These are phyloP conservation scores for Blastobasis adustella DNA, from an alignment of 2,888 invertebrate species.

Conservation along the genomic window DNA sequence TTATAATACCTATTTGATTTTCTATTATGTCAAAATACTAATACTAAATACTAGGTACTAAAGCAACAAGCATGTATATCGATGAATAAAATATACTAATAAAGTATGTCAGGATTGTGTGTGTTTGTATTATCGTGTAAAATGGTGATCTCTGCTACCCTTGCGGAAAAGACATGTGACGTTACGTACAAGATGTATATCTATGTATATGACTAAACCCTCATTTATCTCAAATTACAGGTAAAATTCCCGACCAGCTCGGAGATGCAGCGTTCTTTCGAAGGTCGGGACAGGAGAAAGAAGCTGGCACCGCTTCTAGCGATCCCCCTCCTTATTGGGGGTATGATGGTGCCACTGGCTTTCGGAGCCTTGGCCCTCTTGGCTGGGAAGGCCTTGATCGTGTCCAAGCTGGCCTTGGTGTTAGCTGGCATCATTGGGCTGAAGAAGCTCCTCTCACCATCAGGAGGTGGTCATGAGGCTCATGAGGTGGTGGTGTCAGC, in stretches of 20 bases:
- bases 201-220: no score
- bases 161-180: no score
- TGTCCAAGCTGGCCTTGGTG: slow-evolving; percentile 87
- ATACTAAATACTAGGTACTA: no score
- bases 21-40: no score
- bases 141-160: no score
- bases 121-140: no score
- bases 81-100: no score
- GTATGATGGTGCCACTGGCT: slow-evolving; percentile 87
- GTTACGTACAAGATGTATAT: no score
- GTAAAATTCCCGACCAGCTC: slow-evolving; percentile 83
- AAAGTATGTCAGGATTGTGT: no score
- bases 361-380: slow-evolving; percentile 87
- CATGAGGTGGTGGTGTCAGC: slow-evolving; percentile 83
- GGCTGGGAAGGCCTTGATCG: slow-evolving; percentile 90
- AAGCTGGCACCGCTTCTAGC: slow-evolving; percentile 83
- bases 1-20: no score
- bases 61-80: no score
- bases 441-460: slow-evolving; percentile 85
- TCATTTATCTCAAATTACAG: slow-evolving; percentile 42
- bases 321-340: slow-evolving; percentile 86
- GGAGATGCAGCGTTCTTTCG: slow-evolving; percentile 77
- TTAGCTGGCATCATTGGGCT: slow-evolving; percentile 89
- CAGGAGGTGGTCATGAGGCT: slow-evolving; percentile 77
- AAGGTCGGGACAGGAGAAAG: slow-evolving; percentile 82